A percentile compares a stretch with the other conserved stretches of the same genome.
Evolutionary conservation across 2,797 vertebrate genomes (phyloP).

Genomic region (Liparis tanakae): DNA sequence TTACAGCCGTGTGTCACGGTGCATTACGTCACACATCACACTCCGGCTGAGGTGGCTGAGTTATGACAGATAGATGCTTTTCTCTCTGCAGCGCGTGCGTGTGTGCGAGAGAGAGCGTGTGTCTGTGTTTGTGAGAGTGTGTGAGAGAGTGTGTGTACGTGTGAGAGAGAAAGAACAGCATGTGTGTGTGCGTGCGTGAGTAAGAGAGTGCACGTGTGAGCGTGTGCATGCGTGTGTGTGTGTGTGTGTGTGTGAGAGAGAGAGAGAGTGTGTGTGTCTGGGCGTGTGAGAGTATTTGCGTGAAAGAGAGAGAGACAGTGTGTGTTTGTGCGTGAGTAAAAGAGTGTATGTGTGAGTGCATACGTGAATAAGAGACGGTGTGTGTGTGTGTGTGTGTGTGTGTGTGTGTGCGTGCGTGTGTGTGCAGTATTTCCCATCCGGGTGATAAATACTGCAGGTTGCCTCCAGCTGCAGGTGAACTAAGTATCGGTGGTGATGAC

Average conservation of each 20-base stretch:
- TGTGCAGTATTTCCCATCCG: conserved; percentile 47
- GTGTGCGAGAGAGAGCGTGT: too few relatives aligned
- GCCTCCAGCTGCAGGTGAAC: conserved; percentile 19
- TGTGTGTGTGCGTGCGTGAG: neutral
- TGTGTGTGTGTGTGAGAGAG: too few relatives aligned
- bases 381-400: conserved; percentile 3
- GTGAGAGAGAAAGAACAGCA: neutral
- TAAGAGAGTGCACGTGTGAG: neutral
- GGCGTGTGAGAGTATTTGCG: too few relatives aligned
- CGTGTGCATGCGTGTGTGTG: conserved; percentile 20
- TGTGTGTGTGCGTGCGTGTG: conserved; percentile 1
- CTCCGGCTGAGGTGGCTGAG: neutral
- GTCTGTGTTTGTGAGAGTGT: too few relatives aligned
- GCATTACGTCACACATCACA: conserved; percentile 3
- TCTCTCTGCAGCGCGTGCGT: neutral
- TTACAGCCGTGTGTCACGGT: conserved; percentile 9
- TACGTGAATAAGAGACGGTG: neutral
- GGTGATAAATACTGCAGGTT: conserved; percentile 51
- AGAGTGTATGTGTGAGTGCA: neutral
- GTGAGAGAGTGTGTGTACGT: too few relatives aligned
- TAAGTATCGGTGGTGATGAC: neutral
- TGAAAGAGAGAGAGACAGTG: too few relatives aligned
- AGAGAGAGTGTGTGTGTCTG: too few relatives aligned
- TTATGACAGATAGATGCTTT: neutral
- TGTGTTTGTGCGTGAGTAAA: too few relatives aligned